These are phyloP conservation scores for Tenthredo amoena DNA, from an alignment of 2,888 invertebrate genomes.

Conservation along the genomic window DNA sequence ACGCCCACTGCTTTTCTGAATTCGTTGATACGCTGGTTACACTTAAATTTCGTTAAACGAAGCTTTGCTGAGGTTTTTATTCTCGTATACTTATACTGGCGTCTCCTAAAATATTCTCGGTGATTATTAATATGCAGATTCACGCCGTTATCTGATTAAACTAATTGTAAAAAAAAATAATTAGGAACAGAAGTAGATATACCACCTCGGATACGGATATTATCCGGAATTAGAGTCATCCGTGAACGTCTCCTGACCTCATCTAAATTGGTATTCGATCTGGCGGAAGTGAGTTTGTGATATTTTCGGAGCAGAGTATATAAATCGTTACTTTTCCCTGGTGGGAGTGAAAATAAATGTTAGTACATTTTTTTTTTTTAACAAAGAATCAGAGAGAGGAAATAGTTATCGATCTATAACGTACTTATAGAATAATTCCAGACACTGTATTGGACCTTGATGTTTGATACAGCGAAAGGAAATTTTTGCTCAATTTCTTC, in stretches of 20 bases:
- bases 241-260: not conserved
- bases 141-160: not conserved
- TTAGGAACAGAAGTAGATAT: not conserved
- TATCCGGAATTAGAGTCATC: not conserved
- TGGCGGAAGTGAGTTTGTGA: not conserved
- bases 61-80: not conserved
- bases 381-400: not conserved
- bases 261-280: not conserved
- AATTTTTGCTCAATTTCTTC: not conserved
- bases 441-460: not conserved
- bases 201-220: not conserved
- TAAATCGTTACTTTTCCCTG: not conserved
- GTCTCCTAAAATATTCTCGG: no score
- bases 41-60: not conserved
- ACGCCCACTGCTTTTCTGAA: not conserved
- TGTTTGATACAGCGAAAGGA: not conserved
- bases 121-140: not conserved
- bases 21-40: not conserved
- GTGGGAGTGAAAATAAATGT: not conserved
- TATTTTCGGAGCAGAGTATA: not conserved
- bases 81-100: not conserved
- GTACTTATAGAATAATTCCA: not conserved
- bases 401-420: not conserved
- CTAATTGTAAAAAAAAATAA: not conserved
- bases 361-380: not conserved